phyloP scores from a whole-genome alignment of 2,888 invertebrate species.

The Leucozona laternaria region DNA sequence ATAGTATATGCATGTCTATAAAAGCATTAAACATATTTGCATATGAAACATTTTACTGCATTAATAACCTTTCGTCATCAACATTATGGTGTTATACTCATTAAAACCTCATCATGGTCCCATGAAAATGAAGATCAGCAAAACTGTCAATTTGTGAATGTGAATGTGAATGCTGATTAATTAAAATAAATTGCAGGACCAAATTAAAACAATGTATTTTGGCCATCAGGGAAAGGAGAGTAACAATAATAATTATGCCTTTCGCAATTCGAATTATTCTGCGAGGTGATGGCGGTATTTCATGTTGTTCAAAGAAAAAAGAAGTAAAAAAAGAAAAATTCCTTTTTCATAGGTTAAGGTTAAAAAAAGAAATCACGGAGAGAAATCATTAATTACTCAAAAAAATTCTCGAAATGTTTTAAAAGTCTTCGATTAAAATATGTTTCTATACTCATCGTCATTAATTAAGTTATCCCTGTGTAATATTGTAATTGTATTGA shows the following conservation, averaged over 20 bases:
- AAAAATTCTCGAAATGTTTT: too few relatives aligned
- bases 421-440: too few relatives aligned
- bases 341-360: background rate
- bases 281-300: background rate
- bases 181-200: slow-evolving; percentile 29
- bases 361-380: too few relatives aligned
- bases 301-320: background rate
- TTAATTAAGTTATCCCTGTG: too few relatives aligned
- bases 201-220: slow-evolving; percentile 19
- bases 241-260: background rate
- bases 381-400: too few relatives aligned
- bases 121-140: slow-evolving; percentile 27
- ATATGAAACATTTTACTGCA: slow-evolving; percentile 4
- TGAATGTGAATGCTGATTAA: slow-evolving; percentile 29
- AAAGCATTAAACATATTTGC: background rate
- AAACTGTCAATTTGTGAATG: slow-evolving; percentile 18
- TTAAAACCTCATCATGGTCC: slow-evolving; percentile 23
- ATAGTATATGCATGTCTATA: background rate
- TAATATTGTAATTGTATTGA: too few relatives aligned
- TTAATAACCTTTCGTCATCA: slow-evolving; percentile 15
- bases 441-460: too few relatives aligned
- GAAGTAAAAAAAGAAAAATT: background rate
- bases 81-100: slow-evolving; percentile 18
- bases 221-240: background rate
- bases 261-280: background rate